Base-by-base conservation (phyloP, 2,888 invertebrate species). In the Tholera decimalis region DNA sequence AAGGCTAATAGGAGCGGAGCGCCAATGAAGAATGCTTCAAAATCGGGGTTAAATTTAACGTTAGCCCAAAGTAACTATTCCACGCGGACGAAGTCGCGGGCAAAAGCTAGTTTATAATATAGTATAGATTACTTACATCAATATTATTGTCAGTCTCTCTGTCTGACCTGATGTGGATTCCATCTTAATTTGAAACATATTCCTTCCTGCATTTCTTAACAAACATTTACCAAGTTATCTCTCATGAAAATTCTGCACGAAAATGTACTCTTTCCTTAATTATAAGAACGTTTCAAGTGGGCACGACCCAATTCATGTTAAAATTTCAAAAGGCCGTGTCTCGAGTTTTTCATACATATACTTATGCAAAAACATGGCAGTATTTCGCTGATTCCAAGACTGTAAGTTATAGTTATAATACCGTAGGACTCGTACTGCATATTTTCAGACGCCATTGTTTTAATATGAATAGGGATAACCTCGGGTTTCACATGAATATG, bases 401-500 rank as follows among this genome's bases (percentile, higher is more conserved):
- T 72, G 47, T 68, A 49, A 37, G 35, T 30, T 51, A 50, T 56
- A 70, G 56, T 51, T n/a, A 50, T 65, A 53, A 60, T 70, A 67
- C 66, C 9, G 28, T 43, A 33, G 60, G 67, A 73, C 80, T 80
- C 67, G 68, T 72, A 59, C 70, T 58, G 63, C 63, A 75, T 79
- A 74, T 81, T 82, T 82, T 77, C 66, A 39, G 61, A 33, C 26
- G 49, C 71, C 65, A 80, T 84, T 80, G 79, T 82, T 75, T 46
- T 41, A 73, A 70, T 65, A 66, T 83, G 75, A 77, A 83, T 80
- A 62, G 69, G 50, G 61, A 50, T 51, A 62, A 61, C 71, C 60
- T 54, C 28, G 53, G 53, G 35, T 58, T 65, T 82, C 26, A 58
- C 56, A 88, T 89, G 85, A 89, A 89, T 88, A 77, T 65, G 69